phyloP scores from a whole-genome alignment of 2,888 invertebrate genomes.

The Lobophora halterata region DNA sequence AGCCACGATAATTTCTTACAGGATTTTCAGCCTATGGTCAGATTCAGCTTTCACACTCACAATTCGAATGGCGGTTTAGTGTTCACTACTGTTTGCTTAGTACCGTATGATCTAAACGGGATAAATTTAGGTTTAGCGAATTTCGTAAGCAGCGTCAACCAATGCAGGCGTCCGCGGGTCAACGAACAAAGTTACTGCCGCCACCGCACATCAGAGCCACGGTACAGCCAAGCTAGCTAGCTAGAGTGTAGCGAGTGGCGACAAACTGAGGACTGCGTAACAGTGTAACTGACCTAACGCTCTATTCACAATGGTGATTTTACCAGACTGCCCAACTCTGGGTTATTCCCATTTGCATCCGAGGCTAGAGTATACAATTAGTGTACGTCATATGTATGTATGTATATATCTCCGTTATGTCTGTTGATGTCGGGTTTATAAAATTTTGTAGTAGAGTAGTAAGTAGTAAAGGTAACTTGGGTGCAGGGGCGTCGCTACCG shows the following conservation, averaged over 20 bases:
- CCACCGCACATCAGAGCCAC: too few species aligned
- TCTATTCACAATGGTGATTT: conserved; percentile 1
- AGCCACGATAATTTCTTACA: too few species aligned
- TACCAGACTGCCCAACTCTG: too few species aligned
- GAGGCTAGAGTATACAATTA: too few species aligned
- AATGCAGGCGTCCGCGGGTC: conserved; percentile 57
- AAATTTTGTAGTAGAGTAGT: too few species aligned
- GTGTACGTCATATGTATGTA: too few species aligned
- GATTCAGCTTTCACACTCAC: neutral
- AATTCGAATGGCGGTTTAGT: neutral
- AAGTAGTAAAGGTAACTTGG: too few species aligned
- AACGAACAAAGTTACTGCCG: conserved; percentile 69
- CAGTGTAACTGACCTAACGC: conserved; percentile 52
- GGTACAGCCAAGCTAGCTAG: too few species aligned
- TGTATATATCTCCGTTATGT: too few species aligned
- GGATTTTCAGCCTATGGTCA: neutral
- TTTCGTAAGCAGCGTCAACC: conserved; percentile 34
- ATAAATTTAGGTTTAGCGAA: conserved; percentile 1
- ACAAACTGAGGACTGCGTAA: conserved; percentile 28
- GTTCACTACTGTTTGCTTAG: neutral
- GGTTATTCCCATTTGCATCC: too few species aligned
- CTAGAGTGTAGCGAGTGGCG: conserved; percentile 24
- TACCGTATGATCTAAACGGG: neutral
- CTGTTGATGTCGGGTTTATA: too few species aligned
- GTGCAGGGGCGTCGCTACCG: too few species aligned